Evolutionary conservation across 1,140 invertebrate species (phyloP).

Genomic region (Acromyrmex charruanus): DNA sequence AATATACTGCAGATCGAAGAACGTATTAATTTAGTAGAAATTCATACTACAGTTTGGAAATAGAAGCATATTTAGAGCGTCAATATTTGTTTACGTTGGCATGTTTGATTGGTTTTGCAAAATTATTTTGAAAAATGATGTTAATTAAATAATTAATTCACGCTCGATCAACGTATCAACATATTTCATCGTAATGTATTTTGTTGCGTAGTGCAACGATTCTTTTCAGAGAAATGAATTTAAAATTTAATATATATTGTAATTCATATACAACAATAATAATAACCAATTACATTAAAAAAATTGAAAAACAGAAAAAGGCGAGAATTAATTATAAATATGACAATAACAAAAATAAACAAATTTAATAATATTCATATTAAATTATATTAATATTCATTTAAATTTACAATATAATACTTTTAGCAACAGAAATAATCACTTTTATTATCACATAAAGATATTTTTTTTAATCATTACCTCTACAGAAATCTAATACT

Average conservation of each 20-base stretch:
- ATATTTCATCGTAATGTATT: not conserved
- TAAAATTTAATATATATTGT: not conserved
- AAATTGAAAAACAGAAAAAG: not conserved
- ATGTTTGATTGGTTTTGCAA: not conserved
- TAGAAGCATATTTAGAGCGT: not conserved
- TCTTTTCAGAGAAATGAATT: not conserved
- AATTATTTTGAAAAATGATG: conserved; percentile 9
- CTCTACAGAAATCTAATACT: too few relatives aligned
- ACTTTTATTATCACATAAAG: not conserved
- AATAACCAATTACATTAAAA: not conserved
- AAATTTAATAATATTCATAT: not conserved
- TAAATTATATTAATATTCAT: conserved; percentile 1
- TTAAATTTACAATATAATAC: not conserved
- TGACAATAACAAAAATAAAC: conserved; percentile 17
- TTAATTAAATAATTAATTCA: conserved; percentile 12
- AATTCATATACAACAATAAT: not conserved
- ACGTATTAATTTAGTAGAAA: conserved; percentile 11
- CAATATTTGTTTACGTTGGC: not conserved
- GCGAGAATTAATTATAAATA: not conserved
- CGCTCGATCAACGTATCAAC: not conserved
- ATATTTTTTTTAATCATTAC: not conserved
- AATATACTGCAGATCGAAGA: conserved; percentile 1
- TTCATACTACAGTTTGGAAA: not conserved
- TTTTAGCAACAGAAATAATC: not conserved
- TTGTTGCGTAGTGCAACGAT: not conserved